Evolutionary conservation across 2,888 invertebrate species (phyloP), one percentile per base, ranked within the genome.

Genomic region (Eupithecia centaureata): DNA sequence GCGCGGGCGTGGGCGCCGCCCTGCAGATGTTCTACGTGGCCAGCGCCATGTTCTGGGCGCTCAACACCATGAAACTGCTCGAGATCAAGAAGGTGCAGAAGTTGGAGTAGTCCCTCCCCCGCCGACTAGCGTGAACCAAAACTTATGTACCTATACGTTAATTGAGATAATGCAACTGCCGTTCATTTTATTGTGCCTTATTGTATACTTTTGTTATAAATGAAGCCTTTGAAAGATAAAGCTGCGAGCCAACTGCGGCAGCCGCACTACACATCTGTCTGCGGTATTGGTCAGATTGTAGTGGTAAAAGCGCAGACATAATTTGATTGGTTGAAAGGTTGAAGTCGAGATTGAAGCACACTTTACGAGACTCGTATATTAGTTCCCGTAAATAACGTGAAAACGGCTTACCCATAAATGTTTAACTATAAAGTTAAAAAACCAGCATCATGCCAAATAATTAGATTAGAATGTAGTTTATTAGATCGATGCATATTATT

Each of bases 41-140:
- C 0, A 95, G 95, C 0, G 94, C 94, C 0, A 89, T 95, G 81
- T 95, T 95, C 87, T 95, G 95, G 95, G 91, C 94, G 27, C 81
- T 95, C n/a, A 94, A 95, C 73, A 94, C 94, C 38, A 79, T 94
- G 72, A 94, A 94, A 72, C 84, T 95, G 13, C 79, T 95, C 60
- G 94, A 95, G 79, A 93, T 95, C 32, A 92, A 90, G 75, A 88
- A 89, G 61, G 91, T 90, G 27, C 76, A 74, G 63, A 88, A 86
- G 63, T 72, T 82, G 22, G 84, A 85, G 25, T 85, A 84, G 70
- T 27, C 18, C 12, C 1, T n/a, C 15, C 4, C 32, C 54, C 12
- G 22, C 18, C 18, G 18, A 18, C 8, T 18, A 42, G 42, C 47
- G 18, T 10, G 18, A 12, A 52, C 25, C 27, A 52, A 52, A 52